Base-by-base conservation (phyloP, 2,113 vertebrate genomes). In the Phylloscopus whistleri region DNA sequence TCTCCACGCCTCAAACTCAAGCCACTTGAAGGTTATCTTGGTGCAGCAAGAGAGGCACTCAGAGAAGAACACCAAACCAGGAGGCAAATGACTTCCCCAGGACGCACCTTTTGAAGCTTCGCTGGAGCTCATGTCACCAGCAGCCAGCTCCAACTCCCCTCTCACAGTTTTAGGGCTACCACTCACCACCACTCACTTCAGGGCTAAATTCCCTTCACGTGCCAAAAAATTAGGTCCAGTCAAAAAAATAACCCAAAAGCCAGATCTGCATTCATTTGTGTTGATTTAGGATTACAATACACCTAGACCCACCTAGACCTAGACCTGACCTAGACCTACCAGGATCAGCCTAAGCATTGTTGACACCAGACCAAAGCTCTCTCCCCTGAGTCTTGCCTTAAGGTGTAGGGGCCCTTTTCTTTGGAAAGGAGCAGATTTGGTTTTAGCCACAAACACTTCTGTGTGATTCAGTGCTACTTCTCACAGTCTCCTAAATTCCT, bases 41-140 rank as follows among this genome's bases (percentile, higher is more conserved):
- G 35, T 2, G 7, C 39, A 81, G 35, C 33, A 74, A 41, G 49
- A 87, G 59, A 84, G 37, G 48, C 58, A 80, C 48, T 49, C 0
- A 0, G 84, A 33, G 1, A 79, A 44, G 16, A 90, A 64, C 24
- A 11, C 9, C 31, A 44, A 72, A 92, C 48, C 44, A 10, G 5
- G 35, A 77, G 27, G 69, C 21, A 76, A 85, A 44, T 2, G 2
- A 59, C 51, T 70, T 67, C 23, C 52, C 22, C 27, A 20, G 31
- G 13, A 77, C 0, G 0, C 3, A 53, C 11, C 7, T 66, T 31
- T 33, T 2, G n/a, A 26, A 44, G 31, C 10, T 49, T 5, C 1
- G 3, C 18, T 76, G 72, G 18, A 27, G 55, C 26, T 73, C 63
- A 51, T 0, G 0, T 37, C 85, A 74, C 66, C 9, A 85, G 75